phyloP scores from a whole-genome alignment of 2,888 invertebrate species.

The Agapostemon virescens region DNA sequence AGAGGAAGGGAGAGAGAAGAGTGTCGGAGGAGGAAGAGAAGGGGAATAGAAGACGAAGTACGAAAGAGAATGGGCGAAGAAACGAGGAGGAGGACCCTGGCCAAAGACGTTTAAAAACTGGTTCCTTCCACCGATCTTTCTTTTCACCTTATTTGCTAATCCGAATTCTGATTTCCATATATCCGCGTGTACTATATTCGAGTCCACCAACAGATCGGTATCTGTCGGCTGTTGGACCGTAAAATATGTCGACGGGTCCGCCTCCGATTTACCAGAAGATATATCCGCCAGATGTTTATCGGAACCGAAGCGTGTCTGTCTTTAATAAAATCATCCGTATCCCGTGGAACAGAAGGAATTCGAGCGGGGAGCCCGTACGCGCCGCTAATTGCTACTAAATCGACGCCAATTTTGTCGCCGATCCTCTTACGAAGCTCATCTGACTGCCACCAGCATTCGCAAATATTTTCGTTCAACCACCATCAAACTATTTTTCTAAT shows the following conservation, averaged over 20 bases:
- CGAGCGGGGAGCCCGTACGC: background rate
- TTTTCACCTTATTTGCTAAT: slow-evolving; percentile 65
- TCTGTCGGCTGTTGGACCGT: slow-evolving; percentile 33
- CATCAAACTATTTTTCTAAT: background rate
- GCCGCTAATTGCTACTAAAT: background rate
- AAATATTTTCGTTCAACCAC: background rate
- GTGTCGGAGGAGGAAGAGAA: background rate
- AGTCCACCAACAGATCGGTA: slow-evolving; percentile 37
- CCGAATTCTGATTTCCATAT: slow-evolving; percentile 63
- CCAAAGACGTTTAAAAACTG: slow-evolving; percentile 71
- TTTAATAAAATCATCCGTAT: slow-evolving; percentile 41
- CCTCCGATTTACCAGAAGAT: slow-evolving; percentile 34
- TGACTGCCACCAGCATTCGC: background rate
- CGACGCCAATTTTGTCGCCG: background rate
- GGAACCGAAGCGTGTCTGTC: background rate
- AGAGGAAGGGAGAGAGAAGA: background rate
- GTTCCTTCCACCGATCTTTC: slow-evolving; percentile 68
- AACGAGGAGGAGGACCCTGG: slow-evolving; percentile 40
- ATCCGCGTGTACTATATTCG: slow-evolving; percentile 49
- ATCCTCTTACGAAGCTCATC: background rate
- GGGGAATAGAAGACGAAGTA: slow-evolving; percentile 49
- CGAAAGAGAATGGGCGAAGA: slow-evolving; percentile 50
- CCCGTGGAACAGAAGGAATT: background rate
- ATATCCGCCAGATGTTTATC: slow-evolving; percentile 47
- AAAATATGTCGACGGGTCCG: slow-evolving; percentile 42